A percentile compares a stretch with the other conserved stretches of the same genome.
phyloP scores from a whole-genome alignment of 1,140 invertebrate genomes.

The Antheraea pernyi region DNA sequence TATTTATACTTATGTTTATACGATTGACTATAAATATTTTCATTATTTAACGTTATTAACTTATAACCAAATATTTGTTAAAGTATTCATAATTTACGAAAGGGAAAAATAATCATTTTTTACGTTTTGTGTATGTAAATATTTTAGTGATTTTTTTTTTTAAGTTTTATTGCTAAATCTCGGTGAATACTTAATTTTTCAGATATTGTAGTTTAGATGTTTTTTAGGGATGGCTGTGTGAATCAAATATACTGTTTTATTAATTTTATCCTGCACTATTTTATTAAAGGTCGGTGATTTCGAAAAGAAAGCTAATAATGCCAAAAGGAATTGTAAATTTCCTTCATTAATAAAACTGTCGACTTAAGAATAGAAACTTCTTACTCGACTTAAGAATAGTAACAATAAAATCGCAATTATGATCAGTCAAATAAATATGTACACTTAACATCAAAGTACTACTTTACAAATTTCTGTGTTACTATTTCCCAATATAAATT shows the following conservation, averaged over 20 bases:
- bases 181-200: too few relatives aligned
- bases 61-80: not conserved
- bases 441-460: too few relatives aligned
- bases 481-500: too few relatives aligned
- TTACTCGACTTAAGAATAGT: not conserved
- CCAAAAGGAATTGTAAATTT: not conserved
- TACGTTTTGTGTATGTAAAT: not conserved
- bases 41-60: not conserved
- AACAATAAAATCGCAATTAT: too few relatives aligned
- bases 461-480: too few relatives aligned
- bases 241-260: not conserved
- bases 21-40: too few relatives aligned
- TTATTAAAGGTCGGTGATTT: conserved; percentile 83
- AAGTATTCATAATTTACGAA: not conserved
- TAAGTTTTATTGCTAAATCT: too few relatives aligned
- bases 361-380: too few relatives aligned
- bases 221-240: not conserved
- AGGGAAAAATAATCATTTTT: not conserved
- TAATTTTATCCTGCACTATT: conserved; percentile 6
- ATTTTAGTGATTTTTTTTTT: not conserved
- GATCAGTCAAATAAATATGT: too few relatives aligned
- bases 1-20: too few relatives aligned
- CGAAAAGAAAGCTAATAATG: not conserved
- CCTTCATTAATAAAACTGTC: not conserved
- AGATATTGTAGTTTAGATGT: too few relatives aligned